A percentile compares a stretch with the other conserved stretches of the same genome.
phyloP scores from a whole-genome alignment of 2,797 vertebrate genomes.

The Characodon lateralis region DNA sequence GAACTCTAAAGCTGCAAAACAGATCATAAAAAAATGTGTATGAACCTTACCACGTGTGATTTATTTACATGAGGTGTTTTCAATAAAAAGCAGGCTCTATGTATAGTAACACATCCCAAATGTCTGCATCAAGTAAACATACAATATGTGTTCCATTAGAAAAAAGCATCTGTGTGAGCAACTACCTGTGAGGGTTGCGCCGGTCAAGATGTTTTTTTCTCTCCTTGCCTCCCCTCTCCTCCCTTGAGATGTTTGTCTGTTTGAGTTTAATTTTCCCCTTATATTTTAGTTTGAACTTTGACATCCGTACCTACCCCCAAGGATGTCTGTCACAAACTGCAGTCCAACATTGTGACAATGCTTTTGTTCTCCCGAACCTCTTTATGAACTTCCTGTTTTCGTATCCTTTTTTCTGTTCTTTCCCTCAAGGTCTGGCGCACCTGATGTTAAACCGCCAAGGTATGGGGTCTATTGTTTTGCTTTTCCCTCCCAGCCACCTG shows the following conservation, averaged over 20 bases:
- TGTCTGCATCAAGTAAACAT: conserved; percentile 85
- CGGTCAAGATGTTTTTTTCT: conserved; percentile 86
- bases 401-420: conserved; percentile 91
- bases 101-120: conserved; percentile 68
- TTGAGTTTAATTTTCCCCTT: conserved; percentile 76
- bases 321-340: conserved; percentile 92
- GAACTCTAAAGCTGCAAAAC: conserved; percentile 8
- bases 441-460: conserved; percentile 98
- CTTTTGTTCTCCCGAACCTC: conserved; percentile 83
- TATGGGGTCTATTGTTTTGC: conserved; percentile 91
- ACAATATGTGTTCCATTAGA: conserved; percentile 85
- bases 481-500: conserved; percentile 76
- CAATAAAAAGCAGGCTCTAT: conserved; percentile 32
- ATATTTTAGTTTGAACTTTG: conserved; percentile 80
- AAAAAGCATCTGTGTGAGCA: conserved; percentile 88
- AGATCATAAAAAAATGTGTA: conserved; percentile 20
- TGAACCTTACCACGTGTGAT: conserved; percentile 14
- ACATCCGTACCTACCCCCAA: conserved; percentile 84
- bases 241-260: conserved; percentile 84
- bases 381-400: conserved; percentile 90
- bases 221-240: conserved; percentile 74
- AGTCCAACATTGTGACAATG: conserved; percentile 91
- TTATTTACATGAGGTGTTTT: conserved; percentile 9
- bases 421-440: conserved; percentile 97
- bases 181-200: conserved; percentile 79